A percentile compares a stretch with the other conserved stretches of the same genome.
Evolutionary conservation across 1,140 invertebrate genomes (phyloP).

Genomic region (Caenorhabditis briggsae): DNA sequence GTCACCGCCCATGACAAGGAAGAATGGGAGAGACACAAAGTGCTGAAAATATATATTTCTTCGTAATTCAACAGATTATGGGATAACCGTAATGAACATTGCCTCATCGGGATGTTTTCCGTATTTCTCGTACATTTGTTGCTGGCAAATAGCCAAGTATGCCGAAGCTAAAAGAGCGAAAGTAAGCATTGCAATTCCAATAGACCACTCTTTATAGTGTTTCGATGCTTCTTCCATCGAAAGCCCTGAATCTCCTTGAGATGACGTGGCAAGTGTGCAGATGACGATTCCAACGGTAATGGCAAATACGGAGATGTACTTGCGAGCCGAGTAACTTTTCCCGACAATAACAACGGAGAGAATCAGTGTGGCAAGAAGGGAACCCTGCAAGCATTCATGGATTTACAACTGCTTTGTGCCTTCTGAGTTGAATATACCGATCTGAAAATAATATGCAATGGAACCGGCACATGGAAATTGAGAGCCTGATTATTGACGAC

Average conservation of each 20-base stretch:
- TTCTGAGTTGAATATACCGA: slow-evolving; percentile 82
- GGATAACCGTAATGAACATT: slow-evolving; percentile 87
- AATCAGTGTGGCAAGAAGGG: slow-evolving; percentile 94
- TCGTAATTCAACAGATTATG: background rate
- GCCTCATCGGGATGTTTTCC: slow-evolving; percentile 96
- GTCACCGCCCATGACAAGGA: slow-evolving; percentile 85
- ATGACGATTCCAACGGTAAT: slow-evolving; percentile 91
- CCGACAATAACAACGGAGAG: slow-evolving; percentile 92
- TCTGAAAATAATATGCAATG: slow-evolving; percentile 97
- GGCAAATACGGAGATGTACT: slow-evolving; percentile 92
- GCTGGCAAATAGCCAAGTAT: slow-evolving; percentile 95
- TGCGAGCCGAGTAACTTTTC: slow-evolving; percentile 85
- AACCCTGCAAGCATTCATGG: slow-evolving; percentile 83
- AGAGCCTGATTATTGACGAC: slow-evolving; percentile 96
- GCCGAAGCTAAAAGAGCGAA: slow-evolving; percentile 92
- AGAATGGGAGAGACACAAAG: slow-evolving; percentile 88
- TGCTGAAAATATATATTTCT: slow-evolving; percentile 80
- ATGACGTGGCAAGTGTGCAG: slow-evolving; percentile 88
- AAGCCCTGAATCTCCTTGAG: slow-evolving; percentile 69
- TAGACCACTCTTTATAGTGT: slow-evolving; percentile 75
- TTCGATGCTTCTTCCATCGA: slow-evolving; percentile 74
- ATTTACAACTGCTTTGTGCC: slow-evolving; percentile 49
- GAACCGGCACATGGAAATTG: slow-evolving; percentile 96
- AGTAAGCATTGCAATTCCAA: slow-evolving; percentile 87
- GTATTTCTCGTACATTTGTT: slow-evolving; percentile 87